Conservation (phyloP, 2,797 vertebrate genomes). For the Acanthurus lineatus region DNA sequence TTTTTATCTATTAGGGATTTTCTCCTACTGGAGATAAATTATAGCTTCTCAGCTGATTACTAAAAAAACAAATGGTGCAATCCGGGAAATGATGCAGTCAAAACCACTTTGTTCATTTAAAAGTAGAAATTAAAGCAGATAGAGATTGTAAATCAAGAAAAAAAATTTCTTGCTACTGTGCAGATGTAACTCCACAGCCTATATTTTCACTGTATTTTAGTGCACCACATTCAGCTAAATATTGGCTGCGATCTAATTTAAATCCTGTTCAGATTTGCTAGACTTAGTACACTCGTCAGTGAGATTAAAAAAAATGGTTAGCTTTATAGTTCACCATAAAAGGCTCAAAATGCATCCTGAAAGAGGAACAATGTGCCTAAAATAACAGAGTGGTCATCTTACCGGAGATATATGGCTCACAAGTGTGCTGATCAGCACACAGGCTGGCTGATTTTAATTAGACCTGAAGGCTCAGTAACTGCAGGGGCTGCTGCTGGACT, state of each 20-base stretch:
- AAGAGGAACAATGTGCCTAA: constrained; percentile 73
- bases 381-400: constrained; percentile 68
- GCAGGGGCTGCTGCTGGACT: constrained; percentile 67
- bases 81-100: not conserved
- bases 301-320: constrained; percentile 49
- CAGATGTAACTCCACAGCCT: constrained; percentile 9
- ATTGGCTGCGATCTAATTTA: constrained; percentile 21
- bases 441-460: constrained; percentile 70
- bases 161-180: not conserved
- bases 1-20: not conserved
- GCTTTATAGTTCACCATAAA: constrained; percentile 66
- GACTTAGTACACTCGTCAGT: constrained; percentile 18
- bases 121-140: not conserved
- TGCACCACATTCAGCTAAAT: constrained; percentile 27
- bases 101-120: not conserved
- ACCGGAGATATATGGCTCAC: constrained; percentile 67
- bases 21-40: not conserved
- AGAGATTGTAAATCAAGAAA: not conserved
- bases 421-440: constrained; percentile 63
- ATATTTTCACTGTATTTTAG: constrained; percentile 4
- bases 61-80: constrained; percentile 1
- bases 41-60: not conserved
- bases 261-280: constrained; percentile 16
- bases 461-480: constrained; percentile 74
- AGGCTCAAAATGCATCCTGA: constrained; percentile 58